Evolutionary conservation across 2,797 vertebrate genomes (phyloP), one percentile per base, ranked within the genome.

Genomic region (Hoplostethus mediterraneus): DNA sequence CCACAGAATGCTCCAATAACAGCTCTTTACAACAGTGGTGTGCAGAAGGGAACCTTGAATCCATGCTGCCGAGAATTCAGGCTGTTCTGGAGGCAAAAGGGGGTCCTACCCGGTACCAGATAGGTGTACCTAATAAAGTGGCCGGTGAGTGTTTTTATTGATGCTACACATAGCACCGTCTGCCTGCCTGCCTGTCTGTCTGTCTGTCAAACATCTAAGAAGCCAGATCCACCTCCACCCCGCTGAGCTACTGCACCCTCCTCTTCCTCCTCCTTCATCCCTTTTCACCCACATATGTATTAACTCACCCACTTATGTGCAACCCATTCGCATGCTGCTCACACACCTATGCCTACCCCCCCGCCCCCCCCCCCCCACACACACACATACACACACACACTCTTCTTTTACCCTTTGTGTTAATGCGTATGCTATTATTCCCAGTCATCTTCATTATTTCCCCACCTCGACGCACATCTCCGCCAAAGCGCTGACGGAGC

Each of bases 201-300:
- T 49, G 42, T 28, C 42, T 25, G 42, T 47, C 67, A 60, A n/a
- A 54, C 49, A 40, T 25, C 17, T 21, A 36, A 66, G 33, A 36
- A 47, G 61, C 60, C 65, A 70, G 58, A 72, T 59, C 47, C 42
- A 2, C 21, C 3, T n/a, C 57, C 61, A 59, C 45, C 40, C 44
- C 17, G 33, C 21, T n/a, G 45, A 67, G 11, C 45, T 12, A 44
- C 40, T 12, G 12, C 54, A 11, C 21, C 36, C 66, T 63, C 55
- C 45, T 45, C 51, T 40, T 45, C 16, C n/a, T 31, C 25, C 59
- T 40, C 63, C 49, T 33, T 17, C 44, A 38, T 14, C 63, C 49
- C 51, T 52, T 10, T 55, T 31, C 38, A 4, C 30, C 33, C 71
- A 67, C 47, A 28, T 21, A 63, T 36, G 42, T 30, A 33, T 51